A percentile compares a stretch with the other conserved stretches of the same genome.
Conservation (phyloP, 2,797 vertebrate genomes). For the Falco biarmicus region DNA sequence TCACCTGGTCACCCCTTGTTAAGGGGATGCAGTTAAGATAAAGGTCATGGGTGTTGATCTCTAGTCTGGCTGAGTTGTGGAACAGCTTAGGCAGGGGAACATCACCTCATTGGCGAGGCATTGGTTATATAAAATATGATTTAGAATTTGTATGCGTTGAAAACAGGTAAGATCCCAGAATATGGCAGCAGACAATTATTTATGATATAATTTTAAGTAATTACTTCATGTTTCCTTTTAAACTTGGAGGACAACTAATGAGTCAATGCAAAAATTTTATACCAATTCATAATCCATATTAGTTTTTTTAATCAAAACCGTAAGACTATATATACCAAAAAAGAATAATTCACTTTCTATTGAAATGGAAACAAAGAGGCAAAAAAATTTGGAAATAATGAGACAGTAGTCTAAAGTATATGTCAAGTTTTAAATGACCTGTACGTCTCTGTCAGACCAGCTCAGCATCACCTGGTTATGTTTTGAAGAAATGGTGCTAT, state of each 20-base stretch:
- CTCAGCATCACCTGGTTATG: neutral
- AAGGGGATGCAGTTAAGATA: neutral
- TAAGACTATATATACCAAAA: neutral
- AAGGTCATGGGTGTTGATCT: neutral
- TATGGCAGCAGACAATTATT: neutral
- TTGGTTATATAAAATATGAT: neutral
- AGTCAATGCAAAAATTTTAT: neutral
- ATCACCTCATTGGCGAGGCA: neutral
- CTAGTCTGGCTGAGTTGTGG: neutral
- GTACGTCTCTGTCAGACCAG: neutral
- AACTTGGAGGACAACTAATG: neutral
- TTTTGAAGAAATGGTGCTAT: neutral
- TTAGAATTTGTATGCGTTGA: neutral
- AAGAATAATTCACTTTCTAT: neutral
- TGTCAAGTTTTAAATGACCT: neutral
- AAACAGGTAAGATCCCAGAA: neutral
- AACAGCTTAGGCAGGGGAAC: neutral
- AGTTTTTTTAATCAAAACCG: neutral
- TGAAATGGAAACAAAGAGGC: neutral
- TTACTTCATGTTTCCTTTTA: neutral
- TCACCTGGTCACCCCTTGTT: neutral
- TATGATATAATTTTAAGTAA: neutral
- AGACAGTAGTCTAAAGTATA: neutral
- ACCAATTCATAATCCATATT: neutral
- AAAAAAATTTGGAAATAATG: neutral